Percentiles rank a stretch among this genome's conserved stretches.
These are phyloP conservation scores for Calidris pygmaea DNA, from an alignment of 2,113 vertebrate genomes.

Conservation along the genomic window DNA sequence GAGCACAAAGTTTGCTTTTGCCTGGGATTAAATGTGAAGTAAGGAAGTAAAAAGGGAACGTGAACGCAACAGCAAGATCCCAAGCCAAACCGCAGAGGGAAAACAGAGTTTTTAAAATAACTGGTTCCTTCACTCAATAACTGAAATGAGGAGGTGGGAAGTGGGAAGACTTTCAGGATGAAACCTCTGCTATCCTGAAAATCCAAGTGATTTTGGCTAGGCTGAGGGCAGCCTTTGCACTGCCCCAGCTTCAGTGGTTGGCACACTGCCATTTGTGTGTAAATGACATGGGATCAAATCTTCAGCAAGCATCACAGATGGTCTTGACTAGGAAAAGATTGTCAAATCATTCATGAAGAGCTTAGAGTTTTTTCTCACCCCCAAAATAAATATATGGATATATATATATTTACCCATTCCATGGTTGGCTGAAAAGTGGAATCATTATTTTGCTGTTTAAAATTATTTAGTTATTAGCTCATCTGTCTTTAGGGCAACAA, in stretches of 20 bases:
- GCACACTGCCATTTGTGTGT: background rate
- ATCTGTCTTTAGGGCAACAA: background rate
- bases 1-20: background rate
- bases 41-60: background rate
- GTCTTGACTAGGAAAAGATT: background rate
- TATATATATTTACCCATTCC: background rate
- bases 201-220: background rate
- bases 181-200: background rate
- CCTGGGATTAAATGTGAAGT: background rate
- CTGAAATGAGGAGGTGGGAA: background rate
- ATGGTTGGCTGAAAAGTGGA: background rate
- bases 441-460: background rate
- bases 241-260: background rate
- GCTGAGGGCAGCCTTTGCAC: background rate
- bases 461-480: background rate
- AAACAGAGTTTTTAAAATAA: background rate
- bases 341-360: background rate
- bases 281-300: background rate
- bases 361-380: background rate
- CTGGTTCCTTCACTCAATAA: background rate
- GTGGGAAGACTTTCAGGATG: background rate
- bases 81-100: background rate
- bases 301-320: background rate
- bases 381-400: background rate
- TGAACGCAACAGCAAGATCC: background rate